phyloP scores from a whole-genome alignment of 2,797 vertebrate species.

The Onychomys arenicola region DNA sequence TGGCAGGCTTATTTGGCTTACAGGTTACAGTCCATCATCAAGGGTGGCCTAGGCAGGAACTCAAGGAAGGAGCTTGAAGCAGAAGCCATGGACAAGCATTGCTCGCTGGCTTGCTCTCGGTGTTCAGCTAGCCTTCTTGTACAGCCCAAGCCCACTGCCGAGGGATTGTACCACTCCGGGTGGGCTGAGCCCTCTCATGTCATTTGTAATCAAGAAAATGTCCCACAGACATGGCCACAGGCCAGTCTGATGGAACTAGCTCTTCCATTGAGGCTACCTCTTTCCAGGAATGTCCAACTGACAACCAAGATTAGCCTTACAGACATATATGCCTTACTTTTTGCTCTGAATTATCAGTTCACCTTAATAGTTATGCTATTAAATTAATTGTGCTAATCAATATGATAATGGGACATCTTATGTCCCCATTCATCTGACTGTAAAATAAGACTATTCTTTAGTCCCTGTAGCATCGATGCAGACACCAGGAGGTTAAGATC shows the following conservation, averaged over 20 bases:
- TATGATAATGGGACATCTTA: constrained; percentile 26
- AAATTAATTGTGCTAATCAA: not conserved
- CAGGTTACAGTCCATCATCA: not conserved
- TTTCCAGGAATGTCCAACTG: not conserved
- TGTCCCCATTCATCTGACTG: not conserved
- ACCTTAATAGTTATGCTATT: not conserved
- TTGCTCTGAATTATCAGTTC: not conserved
- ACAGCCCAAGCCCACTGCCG: not conserved
- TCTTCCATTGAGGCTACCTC: not conserved
- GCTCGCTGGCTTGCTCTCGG: not conserved
- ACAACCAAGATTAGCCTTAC: not conserved
- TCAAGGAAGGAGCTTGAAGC: not conserved
- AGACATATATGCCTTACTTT: constrained; percentile 26
- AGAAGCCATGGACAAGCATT: too few species aligned
- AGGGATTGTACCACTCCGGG: not conserved
- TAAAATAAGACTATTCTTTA: constrained; percentile 53
- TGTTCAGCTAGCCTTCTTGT: too few species aligned
- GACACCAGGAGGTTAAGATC: not conserved
- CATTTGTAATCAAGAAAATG: not conserved
- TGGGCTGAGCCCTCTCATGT: not conserved
- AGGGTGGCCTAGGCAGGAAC: not conserved
- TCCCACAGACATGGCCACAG: not conserved
- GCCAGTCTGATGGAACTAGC: not conserved
- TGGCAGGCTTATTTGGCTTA: not conserved
- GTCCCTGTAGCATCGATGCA: not conserved